A percentile compares a stretch with the other conserved stretches of the same genome.
Conservation (phyloP, 1,140 invertebrate species). For the Zaprionus kolodkinae region DNA sequence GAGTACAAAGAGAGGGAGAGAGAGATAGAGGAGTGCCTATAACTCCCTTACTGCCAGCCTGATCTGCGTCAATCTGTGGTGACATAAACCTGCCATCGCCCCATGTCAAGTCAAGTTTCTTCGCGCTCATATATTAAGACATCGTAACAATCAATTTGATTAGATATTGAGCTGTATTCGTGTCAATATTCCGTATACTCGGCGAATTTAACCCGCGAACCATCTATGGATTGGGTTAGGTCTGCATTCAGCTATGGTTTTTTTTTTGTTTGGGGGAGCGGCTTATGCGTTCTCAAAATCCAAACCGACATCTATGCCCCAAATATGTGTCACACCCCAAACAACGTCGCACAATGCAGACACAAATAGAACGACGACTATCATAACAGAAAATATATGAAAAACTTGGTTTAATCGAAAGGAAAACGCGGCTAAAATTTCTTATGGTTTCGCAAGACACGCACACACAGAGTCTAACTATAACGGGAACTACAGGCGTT, state of each 20-base stretch:
- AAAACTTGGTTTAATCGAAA: conserved; percentile 17
- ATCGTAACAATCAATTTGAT: conserved; percentile 39
- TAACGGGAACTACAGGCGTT: conserved; percentile 44
- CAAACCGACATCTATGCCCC: conserved; percentile 44
- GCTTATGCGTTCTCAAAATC: conserved; percentile 44
- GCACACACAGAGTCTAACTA: conserved; percentile 23
- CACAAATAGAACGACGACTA: conserved; percentile 39
- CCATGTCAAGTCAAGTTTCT: background rate
- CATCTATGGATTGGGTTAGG: conserved; percentile 64
- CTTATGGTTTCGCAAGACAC: conserved; percentile 52
- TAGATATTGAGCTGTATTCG: conserved; percentile 54
- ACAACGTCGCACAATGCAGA: conserved; percentile 8
- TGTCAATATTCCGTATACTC: conserved; percentile 57
- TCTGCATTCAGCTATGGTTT: conserved; percentile 34
- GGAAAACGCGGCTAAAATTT: conserved; percentile 30
- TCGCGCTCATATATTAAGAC: background rate
- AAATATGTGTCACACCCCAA: conserved; percentile 74
- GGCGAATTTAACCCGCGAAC: conserved; percentile 44
- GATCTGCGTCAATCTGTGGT: conserved; percentile 26
- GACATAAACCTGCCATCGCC: background rate
- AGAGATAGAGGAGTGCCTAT: background rate
- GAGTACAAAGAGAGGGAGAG: conserved; percentile 37
- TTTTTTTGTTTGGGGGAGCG: conserved; percentile 27
- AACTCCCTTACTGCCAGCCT: conserved; percentile 10
- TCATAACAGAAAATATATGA: conserved; percentile 40